These are phyloP conservation scores for Stratiomys singularior DNA, from an alignment of 2,888 invertebrate species.

Conservation along the genomic window DNA sequence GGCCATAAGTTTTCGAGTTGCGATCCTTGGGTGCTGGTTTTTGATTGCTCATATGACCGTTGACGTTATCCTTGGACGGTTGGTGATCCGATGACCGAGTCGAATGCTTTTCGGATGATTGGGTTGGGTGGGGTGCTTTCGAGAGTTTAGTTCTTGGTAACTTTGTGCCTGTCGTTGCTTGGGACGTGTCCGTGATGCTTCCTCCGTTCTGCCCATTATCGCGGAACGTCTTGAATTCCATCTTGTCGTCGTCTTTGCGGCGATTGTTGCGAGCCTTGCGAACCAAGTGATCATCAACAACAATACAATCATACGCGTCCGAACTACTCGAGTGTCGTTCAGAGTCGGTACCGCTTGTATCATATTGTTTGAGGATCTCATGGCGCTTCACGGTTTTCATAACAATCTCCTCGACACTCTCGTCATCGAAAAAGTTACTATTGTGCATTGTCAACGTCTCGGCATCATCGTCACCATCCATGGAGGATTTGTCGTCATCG, in stretches of 20 bases:
- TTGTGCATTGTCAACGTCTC: constrained; percentile 66
- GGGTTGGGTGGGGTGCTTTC: constrained; percentile 66
- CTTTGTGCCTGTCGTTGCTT: constrained; percentile 59
- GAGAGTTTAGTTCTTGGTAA: constrained; percentile 78
- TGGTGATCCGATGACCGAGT: constrained; percentile 54
- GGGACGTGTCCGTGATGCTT: constrained; percentile 59
- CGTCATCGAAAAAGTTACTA: constrained; percentile 72
- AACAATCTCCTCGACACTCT: constrained; percentile 71
- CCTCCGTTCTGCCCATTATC: constrained; percentile 60
- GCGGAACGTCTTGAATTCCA: constrained; percentile 66
- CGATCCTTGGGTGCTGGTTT: constrained; percentile 39
- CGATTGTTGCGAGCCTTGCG: constrained; percentile 64
- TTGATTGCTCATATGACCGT: constrained; percentile 54
- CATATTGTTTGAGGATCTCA: constrained; percentile 78
- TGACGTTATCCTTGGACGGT: constrained; percentile 60
- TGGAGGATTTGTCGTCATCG: constrained; percentile 39
- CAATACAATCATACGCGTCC: constrained; percentile 83
- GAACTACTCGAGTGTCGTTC: constrained; percentile 76
- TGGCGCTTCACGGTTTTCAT: constrained; percentile 79
- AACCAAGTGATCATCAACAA: constrained; percentile 79
- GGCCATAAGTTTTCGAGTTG: constrained; percentile 78
- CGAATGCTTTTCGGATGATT: constrained; percentile 56
- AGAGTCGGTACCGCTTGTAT: constrained; percentile 72
- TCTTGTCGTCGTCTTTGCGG: constrained; percentile 67
- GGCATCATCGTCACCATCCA: constrained; percentile 56